Percentiles rank a stretch among this genome's conserved stretches.
Evolutionary conservation across 1,140 invertebrate species (phyloP).

Genomic region (Eriosoma lanigerum): DNA sequence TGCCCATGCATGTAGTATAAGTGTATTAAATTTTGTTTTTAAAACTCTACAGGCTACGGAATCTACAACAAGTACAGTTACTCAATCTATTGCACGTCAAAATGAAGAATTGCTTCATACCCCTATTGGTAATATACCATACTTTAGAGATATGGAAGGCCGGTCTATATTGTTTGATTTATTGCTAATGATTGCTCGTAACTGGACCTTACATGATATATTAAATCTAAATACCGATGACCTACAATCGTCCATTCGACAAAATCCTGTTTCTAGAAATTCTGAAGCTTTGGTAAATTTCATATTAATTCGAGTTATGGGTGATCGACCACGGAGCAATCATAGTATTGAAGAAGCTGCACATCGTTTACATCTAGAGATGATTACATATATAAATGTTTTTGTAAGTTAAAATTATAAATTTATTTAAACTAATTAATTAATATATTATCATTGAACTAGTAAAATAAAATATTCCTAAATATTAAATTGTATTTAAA

Average conservation of each 20-base stretch:
- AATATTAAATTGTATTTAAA: background rate
- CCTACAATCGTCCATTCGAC: background rate
- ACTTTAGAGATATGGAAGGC: slow-evolving; percentile 11
- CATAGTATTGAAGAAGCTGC: slow-evolving; percentile 14
- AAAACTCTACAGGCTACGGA: background rate
- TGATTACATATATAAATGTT: slow-evolving; percentile 25
- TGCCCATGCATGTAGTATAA: too few species aligned
- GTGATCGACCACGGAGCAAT: background rate
- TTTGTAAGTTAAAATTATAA: slow-evolving; percentile 20
- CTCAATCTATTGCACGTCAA: background rate
- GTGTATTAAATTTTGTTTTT: background rate
- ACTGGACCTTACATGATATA: slow-evolving; percentile 24
- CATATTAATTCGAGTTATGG: slow-evolving; percentile 8
- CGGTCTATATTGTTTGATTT: slow-evolving; percentile 23
- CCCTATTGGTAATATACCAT: slow-evolving; percentile 28
- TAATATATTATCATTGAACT: background rate
- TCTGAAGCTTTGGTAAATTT: slow-evolving; percentile 5
- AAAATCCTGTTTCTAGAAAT: background rate
- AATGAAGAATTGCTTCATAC: background rate
- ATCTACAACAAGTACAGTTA: background rate
- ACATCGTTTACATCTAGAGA: slow-evolving; percentile 24
- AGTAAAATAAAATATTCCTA: background rate
- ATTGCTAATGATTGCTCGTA: slow-evolving; percentile 10
- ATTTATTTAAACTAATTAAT: too few species aligned
- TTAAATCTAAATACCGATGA: background rate